These are phyloP conservation scores for Agapornis roseicollis DNA, from an alignment of 2,113 vertebrate genomes.

Conservation along the genomic window DNA sequence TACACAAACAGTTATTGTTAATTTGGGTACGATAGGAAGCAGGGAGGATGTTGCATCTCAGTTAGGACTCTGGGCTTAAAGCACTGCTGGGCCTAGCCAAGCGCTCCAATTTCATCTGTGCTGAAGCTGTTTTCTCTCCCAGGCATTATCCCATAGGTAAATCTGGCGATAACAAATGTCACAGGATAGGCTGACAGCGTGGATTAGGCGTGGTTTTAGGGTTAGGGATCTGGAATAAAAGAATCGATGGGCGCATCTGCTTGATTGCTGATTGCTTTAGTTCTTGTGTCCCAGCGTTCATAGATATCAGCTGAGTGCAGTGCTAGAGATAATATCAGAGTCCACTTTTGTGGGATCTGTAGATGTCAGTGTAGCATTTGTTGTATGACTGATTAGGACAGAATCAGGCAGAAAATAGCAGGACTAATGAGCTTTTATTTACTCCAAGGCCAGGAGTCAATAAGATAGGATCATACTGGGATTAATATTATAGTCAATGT, in stretches of 20 bases:
- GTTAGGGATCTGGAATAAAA: background rate
- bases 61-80: background rate
- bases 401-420: background rate
- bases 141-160: background rate
- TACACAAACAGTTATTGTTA: background rate
- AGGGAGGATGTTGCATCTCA: rapidly evolving
- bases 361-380: background rate
- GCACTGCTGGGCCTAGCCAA: background rate
- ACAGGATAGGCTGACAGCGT: background rate
- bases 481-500: background rate
- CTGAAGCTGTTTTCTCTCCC: background rate
- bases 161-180: background rate
- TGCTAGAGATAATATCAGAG: background rate
- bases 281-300: background rate
- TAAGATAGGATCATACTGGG: background rate
- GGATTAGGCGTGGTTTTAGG: background rate
- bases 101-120: rapidly evolving
- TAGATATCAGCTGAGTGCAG: background rate
- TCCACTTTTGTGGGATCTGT: background rate
- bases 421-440: background rate
- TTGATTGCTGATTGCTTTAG: background rate
- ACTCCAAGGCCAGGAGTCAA: background rate
- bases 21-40: background rate
- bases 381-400: background rate
- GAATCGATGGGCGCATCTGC: background rate